phyloP scores from a whole-genome alignment of 2,113 vertebrate species.

The Myxocyprinus asiaticus region DNA sequence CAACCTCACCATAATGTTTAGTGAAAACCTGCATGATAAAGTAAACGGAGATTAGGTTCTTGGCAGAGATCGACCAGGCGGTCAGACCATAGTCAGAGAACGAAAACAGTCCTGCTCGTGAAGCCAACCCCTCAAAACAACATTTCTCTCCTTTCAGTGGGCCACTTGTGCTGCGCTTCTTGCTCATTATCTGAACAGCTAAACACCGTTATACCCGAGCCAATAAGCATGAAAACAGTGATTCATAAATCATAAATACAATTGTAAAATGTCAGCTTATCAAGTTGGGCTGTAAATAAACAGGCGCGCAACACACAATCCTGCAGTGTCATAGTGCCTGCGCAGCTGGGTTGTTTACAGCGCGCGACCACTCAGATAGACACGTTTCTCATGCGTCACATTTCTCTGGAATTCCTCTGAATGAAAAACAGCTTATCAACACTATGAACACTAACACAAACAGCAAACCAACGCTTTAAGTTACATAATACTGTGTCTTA shows the following conservation, averaged over 20 bases:
- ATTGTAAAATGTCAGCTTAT: background rate
- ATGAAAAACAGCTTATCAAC: slow-evolving; percentile 36
- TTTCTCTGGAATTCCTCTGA: slow-evolving; percentile 45
- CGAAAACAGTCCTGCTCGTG: slow-evolving; percentile 6
- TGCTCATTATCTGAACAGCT: slow-evolving; percentile 3
- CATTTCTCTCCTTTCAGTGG: background rate
- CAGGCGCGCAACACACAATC: background rate
- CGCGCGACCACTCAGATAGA: slow-evolving; percentile 22
- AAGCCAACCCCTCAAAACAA: slow-evolving; percentile 11
- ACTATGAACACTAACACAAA: slow-evolving; percentile 18
- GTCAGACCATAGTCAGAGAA: background rate
- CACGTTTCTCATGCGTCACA: slow-evolving; percentile 45
- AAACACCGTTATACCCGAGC: background rate
- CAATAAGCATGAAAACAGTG: background rate
- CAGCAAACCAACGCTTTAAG: background rate
- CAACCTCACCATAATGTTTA: background rate
- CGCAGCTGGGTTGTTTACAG: slow-evolving; percentile 49
- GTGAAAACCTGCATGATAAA: background rate
- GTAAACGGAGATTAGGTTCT: slow-evolving; percentile 12
- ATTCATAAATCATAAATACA: background rate
- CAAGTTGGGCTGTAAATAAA: background rate
- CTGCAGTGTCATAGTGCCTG: slow-evolving; percentile 29
- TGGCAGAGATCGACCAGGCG: background rate
- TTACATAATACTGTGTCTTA: slow-evolving; percentile 16
- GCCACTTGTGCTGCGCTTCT: no score